Evolutionary conservation across 2,888 invertebrate genomes (phyloP).

Genomic region (Polyommatus icarus): DNA sequence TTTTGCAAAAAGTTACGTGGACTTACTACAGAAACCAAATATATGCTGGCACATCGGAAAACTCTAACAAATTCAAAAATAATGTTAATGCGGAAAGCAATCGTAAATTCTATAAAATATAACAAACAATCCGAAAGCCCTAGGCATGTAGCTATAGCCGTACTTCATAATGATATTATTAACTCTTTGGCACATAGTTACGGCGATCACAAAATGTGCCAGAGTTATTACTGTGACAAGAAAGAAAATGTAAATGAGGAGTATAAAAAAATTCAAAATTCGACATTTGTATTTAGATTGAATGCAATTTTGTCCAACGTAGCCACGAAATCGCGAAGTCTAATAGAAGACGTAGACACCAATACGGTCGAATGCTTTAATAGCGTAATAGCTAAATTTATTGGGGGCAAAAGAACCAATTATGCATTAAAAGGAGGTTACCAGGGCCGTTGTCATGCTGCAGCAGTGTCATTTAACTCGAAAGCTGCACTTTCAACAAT

Average conservation of each 20-base stretch:
- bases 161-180: constrained; percentile 6
- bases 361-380: constrained; percentile 38
- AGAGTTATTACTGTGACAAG: constrained; percentile 12
- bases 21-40: too few species aligned
- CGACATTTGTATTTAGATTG: constrained; percentile 33
- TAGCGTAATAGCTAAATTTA: constrained; percentile 39
- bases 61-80: too few species aligned
- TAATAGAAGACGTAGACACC: constrained; percentile 37
- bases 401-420: constrained; percentile 42
- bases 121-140: too few species aligned
- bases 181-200: constrained; percentile 15
- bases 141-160: too few species aligned
- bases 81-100: too few species aligned
- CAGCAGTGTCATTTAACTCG: constrained; percentile 33
- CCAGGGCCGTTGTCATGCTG: constrained; percentile 34
- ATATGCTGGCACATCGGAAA: too few species aligned
- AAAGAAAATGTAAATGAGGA: neutral
- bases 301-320: constrained; percentile 31
- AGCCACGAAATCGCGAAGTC: constrained; percentile 34
- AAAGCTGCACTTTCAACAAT: neutral
- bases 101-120: too few species aligned
- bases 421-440: constrained; percentile 35
- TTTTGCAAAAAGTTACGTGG: too few species aligned
- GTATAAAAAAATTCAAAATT: constrained; percentile 26
- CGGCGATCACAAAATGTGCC: constrained; percentile 20